A percentile compares a stretch with the other conserved stretches of the same genome.
Conservation (phyloP, 2,888 invertebrate genomes). For the Disparrhopalites patrizii region DNA sequence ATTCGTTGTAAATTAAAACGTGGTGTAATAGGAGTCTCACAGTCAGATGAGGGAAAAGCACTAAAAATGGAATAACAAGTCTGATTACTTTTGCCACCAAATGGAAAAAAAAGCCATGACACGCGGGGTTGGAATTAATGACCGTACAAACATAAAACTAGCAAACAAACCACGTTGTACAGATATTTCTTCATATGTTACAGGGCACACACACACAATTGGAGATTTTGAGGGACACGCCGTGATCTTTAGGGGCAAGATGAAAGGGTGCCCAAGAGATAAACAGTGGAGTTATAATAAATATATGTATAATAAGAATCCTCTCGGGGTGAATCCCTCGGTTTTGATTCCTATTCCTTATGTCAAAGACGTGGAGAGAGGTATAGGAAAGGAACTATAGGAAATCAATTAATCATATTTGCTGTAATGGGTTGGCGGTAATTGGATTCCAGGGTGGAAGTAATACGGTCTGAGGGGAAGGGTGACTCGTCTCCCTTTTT, state of each 20-base stretch:
- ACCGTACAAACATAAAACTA: too few relatives aligned
- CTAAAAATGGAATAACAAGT: neutral
- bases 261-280: neutral
- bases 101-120: slow-evolving; percentile 2
- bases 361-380: slow-evolving; percentile 6
- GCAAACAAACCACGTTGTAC: too few relatives aligned
- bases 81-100: neutral
- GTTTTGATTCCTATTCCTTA: neutral
- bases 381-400: slow-evolving; percentile 18
- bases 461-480: slow-evolving; percentile 15
- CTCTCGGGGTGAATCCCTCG: neutral
- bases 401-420: slow-evolving; percentile 30
- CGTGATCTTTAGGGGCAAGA: too few relatives aligned
- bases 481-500: neutral
- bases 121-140: neutral
- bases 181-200: too few relatives aligned
- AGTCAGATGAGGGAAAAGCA: neutral
- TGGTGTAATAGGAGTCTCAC: slow-evolving; percentile 1
- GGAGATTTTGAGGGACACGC: too few relatives aligned
- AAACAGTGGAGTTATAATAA: neutral
- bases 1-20: too few relatives aligned
- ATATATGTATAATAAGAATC: neutral
- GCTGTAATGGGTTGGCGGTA: slow-evolving; percentile 20
- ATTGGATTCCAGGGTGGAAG: slow-evolving; percentile 25
- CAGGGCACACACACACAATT: too few relatives aligned